Conservation (phyloP, 2,888 invertebrate genomes). For the Leucoma salicis region DNA sequence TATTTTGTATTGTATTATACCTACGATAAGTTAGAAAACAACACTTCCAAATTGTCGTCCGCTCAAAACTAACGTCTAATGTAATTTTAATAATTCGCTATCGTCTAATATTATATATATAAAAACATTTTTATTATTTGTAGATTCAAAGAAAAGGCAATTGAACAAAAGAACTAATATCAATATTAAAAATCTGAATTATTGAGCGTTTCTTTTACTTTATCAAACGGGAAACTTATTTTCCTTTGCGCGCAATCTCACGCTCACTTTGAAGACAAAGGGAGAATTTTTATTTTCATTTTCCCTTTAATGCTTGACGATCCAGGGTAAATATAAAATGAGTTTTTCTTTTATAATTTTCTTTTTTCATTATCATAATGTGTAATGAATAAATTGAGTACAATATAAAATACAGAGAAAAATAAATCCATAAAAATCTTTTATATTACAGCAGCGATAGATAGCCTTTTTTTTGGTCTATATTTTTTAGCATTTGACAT, state of each 20-base stretch:
- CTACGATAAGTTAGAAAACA: no score
- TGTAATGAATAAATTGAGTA: neutral
- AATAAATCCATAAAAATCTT: neutral
- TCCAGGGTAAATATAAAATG: constrained; percentile 1
- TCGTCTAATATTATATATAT: no score
- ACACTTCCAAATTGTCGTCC: no score
- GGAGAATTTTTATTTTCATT: constrained; percentile 35
- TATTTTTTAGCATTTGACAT: no score
- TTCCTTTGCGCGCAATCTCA: constrained; percentile 36
- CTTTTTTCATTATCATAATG: neutral
- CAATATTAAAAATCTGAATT: constrained; percentile 5
- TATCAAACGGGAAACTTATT: constrained; percentile 41
- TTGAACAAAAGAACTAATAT: constrained; percentile 3
- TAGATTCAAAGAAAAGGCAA: neutral
- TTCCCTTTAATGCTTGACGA: constrained; percentile 14
- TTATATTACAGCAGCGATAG: neutral
- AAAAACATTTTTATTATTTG: neutral
- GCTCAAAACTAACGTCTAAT: no score
- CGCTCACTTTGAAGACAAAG: constrained; percentile 45
- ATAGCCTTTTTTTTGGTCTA: no score
- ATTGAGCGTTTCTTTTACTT: constrained; percentile 25
- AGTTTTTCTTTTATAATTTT: constrained; percentile 3
- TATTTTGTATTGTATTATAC: no score
- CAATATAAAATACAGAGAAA: neutral
- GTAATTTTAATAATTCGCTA: no score